Evolutionary conservation across 2,888 invertebrate species (phyloP).

Genomic region (Stenichneumon culpator): DNA sequence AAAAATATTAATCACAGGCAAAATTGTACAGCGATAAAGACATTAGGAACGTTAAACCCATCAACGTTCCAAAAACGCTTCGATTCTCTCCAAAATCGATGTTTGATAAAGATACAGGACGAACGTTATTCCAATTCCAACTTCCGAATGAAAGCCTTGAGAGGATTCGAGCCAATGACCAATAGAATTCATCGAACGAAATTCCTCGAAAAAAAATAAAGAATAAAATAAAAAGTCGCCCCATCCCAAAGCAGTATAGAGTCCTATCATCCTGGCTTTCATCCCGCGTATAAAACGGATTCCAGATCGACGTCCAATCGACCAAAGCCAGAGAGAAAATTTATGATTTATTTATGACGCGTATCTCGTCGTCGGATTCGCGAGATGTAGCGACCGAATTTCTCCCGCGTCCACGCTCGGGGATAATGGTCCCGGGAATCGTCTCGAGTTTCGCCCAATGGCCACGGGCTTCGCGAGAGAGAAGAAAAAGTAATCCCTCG

Average conservation of each 20-base stretch:
- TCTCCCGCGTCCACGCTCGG: constrained; percentile 49
- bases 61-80: not conserved
- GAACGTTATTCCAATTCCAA: not conserved
- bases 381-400: constrained; percentile 64
- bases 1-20: not conserved
- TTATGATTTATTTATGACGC: constrained; percentile 67
- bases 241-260: not conserved
- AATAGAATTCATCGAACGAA: not conserved
- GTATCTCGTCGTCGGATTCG: constrained; percentile 52
- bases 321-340: constrained; percentile 44
- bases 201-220: not conserved
- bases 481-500: constrained; percentile 25
- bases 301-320: constrained; percentile 13
- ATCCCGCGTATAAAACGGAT: not conserved
- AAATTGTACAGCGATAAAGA: not conserved
- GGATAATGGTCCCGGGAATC: constrained; percentile 43
- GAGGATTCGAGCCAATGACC: not conserved
- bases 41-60: too few relatives aligned
- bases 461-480: constrained; percentile 42
- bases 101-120: not conserved
- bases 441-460: constrained; percentile 26
- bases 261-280: constrained; percentile 1
- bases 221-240: not conserved
- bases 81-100: not conserved
- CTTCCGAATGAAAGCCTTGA: not conserved